Evolutionary conservation across 2,888 invertebrate species (phyloP), one percentile per base, ranked within the genome.

Genomic region (Synanthedon myopaeformis): DNA sequence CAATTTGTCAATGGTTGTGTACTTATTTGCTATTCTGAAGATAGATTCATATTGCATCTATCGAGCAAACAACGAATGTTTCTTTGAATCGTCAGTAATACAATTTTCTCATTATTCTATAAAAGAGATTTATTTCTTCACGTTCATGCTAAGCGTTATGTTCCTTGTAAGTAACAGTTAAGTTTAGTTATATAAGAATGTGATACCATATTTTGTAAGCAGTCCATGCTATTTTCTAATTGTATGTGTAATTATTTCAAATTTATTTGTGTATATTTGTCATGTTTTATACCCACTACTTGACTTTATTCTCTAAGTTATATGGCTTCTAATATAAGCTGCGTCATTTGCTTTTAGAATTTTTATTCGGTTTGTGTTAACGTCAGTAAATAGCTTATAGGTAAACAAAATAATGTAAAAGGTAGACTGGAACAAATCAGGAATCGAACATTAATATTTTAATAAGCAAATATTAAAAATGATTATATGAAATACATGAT

Each of bases 141-240:
- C 73, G 77, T 79, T 84, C 79, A 76, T 78, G 76, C 76, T 85
- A 82, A 80, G 64, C 72, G 65, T 35, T 85, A 83, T 83, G 86
- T 86, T 86, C 86, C 86, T 86, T 76, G 66, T 72, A 70, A 75
- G 69, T 81, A 78, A 80, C 76, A 77, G 79, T 78, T 76, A 70
- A 72, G 64, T 69, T 70, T 80, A 82, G 76, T 70, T 35, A 68
- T 75, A 64, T 84, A 85, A 86, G 83, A 81, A 81, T 82, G 86
- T 86, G 86, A 86, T 86, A 86, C 86, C 84, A 85, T 83, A 80
- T 83, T 79, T 74, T 76, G 61, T 85, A 82, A 84, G 85, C 70
- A 74, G 76, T 74, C 67, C 74, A 72, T 75, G 72, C 72, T 74
- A 68, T 65, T 69, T 64, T 66, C 66, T 68, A 74, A 72, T 70